phyloP scores from a whole-genome alignment of 2,113 vertebrate species.

The Loxodonta africana region DNA sequence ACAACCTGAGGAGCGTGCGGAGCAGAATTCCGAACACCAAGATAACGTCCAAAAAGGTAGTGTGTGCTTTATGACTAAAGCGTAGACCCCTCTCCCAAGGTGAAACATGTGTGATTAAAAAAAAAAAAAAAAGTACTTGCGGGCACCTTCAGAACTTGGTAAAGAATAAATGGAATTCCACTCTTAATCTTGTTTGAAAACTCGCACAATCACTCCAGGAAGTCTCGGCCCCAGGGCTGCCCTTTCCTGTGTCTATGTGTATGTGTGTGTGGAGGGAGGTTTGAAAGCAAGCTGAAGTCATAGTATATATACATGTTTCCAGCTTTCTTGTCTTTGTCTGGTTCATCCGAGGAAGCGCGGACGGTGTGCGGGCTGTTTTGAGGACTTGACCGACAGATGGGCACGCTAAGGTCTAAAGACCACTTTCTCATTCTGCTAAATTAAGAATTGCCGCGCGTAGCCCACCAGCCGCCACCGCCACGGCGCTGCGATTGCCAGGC shows the following conservation, averaged over 20 bases:
- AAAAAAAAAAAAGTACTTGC: background rate
- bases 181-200: constrained; percentile 46
- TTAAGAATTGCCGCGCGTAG: constrained; percentile 47
- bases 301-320: background rate
- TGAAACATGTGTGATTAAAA: constrained; percentile 9
- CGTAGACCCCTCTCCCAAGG: background rate
- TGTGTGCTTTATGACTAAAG: background rate
- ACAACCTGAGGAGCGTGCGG: constrained; percentile 54
- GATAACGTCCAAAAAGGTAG: background rate
- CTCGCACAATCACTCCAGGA: background rate
- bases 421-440: constrained; percentile 58
- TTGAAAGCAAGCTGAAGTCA: constrained; percentile 22
- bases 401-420: constrained; percentile 23
- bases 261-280: background rate
- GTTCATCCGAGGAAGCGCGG: background rate
- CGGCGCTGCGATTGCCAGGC: background rate
- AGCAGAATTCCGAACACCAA: background rate
- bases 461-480: background rate
- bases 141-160: constrained; percentile 9
- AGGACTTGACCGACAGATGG: background rate
- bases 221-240: background rate
- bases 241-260: background rate
- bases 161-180: constrained; percentile 6
- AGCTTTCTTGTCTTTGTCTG: constrained; percentile 67
- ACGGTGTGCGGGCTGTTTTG: background rate